These are phyloP conservation scores for Cololabis saira DNA, from an alignment of 2,113 vertebrate genomes.

Conservation along the genomic window DNA sequence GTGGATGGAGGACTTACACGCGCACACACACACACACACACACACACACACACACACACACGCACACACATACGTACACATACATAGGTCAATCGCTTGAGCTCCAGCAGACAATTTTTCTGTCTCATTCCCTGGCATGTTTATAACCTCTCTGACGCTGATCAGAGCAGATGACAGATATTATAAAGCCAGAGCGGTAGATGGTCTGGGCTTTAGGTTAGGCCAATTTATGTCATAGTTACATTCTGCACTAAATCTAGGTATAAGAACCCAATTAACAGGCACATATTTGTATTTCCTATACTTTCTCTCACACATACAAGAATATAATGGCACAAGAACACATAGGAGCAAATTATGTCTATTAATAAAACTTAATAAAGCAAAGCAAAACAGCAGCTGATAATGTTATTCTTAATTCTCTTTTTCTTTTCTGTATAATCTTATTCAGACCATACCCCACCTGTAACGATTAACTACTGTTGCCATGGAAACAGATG, in stretches of 20 bases:
- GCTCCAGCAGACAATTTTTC: too few species aligned
- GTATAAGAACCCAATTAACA: not conserved
- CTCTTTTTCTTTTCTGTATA: slow-evolving; percentile 13
- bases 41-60: too few species aligned
- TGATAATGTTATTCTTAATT: not conserved
- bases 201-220: slow-evolving; percentile 24
- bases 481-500: slow-evolving; percentile 78
- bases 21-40: too few species aligned
- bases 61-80: too few species aligned
- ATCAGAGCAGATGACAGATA: slow-evolving; percentile 50
- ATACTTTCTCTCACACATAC: not conserved
- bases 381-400: not conserved
- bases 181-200: slow-evolving; percentile 38
- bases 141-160: slow-evolving; percentile 50
- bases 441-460: slow-evolving; percentile 48
- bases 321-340: not conserved
- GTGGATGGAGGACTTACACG: too few species aligned
- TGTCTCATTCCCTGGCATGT: slow-evolving; percentile 49
- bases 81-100: too few species aligned
- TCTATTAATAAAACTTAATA: not conserved
- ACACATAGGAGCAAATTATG: not conserved
- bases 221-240: too few species aligned
- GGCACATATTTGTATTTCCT: not conserved
- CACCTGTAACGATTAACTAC: slow-evolving; percentile 68
- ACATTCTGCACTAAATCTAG: too few species aligned